Evolutionary conservation across 2,888 invertebrate genomes (phyloP).

Genomic region (Drosophila multiciliata): DNA sequence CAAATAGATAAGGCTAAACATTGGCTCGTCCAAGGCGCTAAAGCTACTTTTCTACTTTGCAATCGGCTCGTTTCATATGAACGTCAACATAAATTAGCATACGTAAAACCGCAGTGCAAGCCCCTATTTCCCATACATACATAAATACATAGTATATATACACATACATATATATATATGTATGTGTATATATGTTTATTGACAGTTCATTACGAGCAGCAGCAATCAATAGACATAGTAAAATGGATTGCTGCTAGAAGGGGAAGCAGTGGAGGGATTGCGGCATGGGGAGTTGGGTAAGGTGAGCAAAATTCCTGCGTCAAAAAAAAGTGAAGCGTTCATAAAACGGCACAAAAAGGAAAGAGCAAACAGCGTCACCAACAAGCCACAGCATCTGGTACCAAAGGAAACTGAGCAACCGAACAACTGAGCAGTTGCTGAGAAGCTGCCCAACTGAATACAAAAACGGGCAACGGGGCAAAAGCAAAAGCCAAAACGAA

Average conservation of each 20-base stretch:
- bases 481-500: constrained; percentile 53
- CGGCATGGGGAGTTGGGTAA: neutral
- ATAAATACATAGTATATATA: neutral
- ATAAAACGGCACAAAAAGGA: constrained; percentile 72
- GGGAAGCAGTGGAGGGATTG: neutral
- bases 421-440: constrained; percentile 12
- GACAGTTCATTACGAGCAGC: constrained; percentile 50
- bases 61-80: constrained; percentile 17
- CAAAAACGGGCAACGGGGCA: constrained; percentile 22
- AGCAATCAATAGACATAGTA: constrained; percentile 54
- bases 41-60: constrained; percentile 4
- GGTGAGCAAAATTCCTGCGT: constrained; percentile 63
- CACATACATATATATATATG: neutral
- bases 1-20: constrained; percentile 1
- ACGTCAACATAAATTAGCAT: constrained; percentile 70
- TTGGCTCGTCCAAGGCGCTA: constrained; percentile 4
- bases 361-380: constrained; percentile 54
- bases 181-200: constrained; percentile 23
- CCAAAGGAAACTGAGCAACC: constrained; percentile 32
- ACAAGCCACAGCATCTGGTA: constrained; percentile 44
- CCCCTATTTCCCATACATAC: neutral
- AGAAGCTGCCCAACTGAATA: constrained; percentile 1
- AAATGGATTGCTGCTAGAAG: constrained; percentile 2
- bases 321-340: constrained; percentile 71
- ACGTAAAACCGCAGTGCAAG: constrained; percentile 24